A percentile compares a stretch with the other conserved stretches of the same genome.
Evolutionary conservation across 2,113 vertebrate genomes (phyloP).

Genomic region (Macroglossus sobrinus): DNA sequence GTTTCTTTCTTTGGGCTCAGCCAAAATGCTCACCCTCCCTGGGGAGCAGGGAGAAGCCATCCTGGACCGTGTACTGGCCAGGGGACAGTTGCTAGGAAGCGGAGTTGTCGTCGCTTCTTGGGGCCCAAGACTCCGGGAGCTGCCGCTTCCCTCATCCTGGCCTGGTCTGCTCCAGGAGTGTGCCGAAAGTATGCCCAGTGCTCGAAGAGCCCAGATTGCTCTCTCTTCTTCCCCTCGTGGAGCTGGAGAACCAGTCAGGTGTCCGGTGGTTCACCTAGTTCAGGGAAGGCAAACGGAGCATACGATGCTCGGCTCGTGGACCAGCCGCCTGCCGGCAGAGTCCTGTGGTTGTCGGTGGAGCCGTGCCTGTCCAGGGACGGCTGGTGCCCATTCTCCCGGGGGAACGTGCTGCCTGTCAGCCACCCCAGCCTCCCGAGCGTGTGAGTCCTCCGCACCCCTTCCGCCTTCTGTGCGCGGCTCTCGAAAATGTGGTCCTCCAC

Average conservation of each 20-base stretch:
- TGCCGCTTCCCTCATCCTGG: too few species aligned
- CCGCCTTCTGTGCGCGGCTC: fast-evolving
- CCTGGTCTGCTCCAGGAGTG: background rate
- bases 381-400: fast-evolving
- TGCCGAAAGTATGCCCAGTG: background rate
- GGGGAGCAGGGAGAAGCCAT: background rate
- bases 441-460: background rate
- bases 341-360: fast-evolving
- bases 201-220: background rate
- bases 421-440: background rate
- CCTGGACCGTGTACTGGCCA: fast-evolving
- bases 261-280: background rate
- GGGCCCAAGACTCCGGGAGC: background rate
- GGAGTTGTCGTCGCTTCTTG: too few species aligned
- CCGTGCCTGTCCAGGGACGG: background rate
- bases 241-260: fast-evolving
- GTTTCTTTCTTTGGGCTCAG: background rate
- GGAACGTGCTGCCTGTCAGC: fast-evolving
- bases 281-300: background rate
- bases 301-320: fast-evolving
- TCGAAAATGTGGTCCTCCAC: background rate
- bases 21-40: background rate
- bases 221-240: background rate
- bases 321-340: too few species aligned
- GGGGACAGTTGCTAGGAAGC: background rate